Conservation (phyloP, 1,140 invertebrate genomes). For the Pseudomyrmex flavicornis region DNA sequence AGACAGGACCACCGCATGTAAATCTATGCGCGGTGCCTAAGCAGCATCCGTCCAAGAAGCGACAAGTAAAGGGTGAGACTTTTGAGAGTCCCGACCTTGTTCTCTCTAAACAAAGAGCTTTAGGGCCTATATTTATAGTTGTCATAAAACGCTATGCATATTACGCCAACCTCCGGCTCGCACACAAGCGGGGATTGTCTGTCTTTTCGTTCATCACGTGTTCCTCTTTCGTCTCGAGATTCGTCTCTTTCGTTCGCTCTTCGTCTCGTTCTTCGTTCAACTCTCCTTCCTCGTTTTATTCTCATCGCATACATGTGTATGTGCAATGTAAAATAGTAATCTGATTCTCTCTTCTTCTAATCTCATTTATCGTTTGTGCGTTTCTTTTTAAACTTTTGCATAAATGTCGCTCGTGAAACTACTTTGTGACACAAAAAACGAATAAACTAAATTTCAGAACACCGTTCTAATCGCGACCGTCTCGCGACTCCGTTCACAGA, state of each 20-base stretch:
- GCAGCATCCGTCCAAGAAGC: slow-evolving; percentile 21
- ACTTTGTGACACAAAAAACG: not conserved
- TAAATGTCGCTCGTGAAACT: not conserved
- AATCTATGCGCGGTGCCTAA: slow-evolving; percentile 42
- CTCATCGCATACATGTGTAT: not conserved
- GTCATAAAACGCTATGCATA: slow-evolving; percentile 84
- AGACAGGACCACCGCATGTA: not conserved
- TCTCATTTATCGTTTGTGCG: not conserved
- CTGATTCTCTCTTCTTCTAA: no score
- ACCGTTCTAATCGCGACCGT: slow-evolving; percentile 53
- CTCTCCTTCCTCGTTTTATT: slow-evolving; percentile 49
- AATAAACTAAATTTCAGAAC: not conserved
- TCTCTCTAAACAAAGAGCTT: slow-evolving; percentile 84
- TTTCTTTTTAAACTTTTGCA: not conserved
- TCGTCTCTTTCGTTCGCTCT: slow-evolving; percentile 27
- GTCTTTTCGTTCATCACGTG: slow-evolving; percentile 23
- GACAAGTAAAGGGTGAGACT: slow-evolving; percentile 62
- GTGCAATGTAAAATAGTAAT: no score
- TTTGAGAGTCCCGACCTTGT: slow-evolving; percentile 78
- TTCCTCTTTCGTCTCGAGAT: not conserved
- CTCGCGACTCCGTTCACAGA: slow-evolving; percentile 32
- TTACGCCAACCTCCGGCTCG: slow-evolving; percentile 76
- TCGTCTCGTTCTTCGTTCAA: slow-evolving; percentile 41
- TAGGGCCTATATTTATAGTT: slow-evolving; percentile 84
- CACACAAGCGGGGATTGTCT: slow-evolving; percentile 38